Evolutionary conservation across 2,113 vertebrate genomes (phyloP).

Genomic region (Cyphomyrus discorhynchus): DNA sequence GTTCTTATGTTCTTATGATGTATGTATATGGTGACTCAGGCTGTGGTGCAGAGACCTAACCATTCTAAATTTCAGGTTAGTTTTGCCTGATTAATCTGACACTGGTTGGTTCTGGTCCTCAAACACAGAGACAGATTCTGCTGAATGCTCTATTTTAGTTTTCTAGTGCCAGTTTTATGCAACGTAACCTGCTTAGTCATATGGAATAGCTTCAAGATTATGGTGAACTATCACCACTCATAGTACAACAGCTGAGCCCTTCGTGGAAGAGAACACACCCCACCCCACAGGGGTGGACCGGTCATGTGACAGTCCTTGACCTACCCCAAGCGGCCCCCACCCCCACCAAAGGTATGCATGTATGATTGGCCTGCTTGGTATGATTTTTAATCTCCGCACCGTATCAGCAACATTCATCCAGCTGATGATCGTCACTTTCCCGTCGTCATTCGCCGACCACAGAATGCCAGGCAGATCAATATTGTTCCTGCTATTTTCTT

Average conservation of each 20-base stretch:
- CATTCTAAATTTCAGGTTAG: background rate
- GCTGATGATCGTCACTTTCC: background rate
- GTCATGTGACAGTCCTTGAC: background rate
- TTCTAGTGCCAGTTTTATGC: background rate
- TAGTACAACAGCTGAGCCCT: background rate
- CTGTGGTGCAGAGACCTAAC: background rate
- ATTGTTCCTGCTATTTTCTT: background rate
- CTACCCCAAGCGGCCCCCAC: background rate
- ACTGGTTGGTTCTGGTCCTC: background rate
- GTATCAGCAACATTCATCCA: background rate
- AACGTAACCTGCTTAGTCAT: background rate
- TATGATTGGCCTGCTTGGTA: background rate
- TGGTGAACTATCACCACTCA: background rate
- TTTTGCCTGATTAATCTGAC: background rate
- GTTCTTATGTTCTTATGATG: too few species aligned
- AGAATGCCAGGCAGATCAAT: background rate
- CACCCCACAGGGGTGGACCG: background rate
- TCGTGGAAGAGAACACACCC: background rate
- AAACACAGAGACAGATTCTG: background rate
- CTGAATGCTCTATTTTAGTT: background rate
- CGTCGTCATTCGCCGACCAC: background rate
- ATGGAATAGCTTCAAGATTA: background rate
- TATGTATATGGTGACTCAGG: background rate
- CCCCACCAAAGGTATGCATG: background rate
- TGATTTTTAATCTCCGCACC: background rate